Conservation (phyloP, 1,140 invertebrate genomes). For the Sinella curviseta region DNA sequence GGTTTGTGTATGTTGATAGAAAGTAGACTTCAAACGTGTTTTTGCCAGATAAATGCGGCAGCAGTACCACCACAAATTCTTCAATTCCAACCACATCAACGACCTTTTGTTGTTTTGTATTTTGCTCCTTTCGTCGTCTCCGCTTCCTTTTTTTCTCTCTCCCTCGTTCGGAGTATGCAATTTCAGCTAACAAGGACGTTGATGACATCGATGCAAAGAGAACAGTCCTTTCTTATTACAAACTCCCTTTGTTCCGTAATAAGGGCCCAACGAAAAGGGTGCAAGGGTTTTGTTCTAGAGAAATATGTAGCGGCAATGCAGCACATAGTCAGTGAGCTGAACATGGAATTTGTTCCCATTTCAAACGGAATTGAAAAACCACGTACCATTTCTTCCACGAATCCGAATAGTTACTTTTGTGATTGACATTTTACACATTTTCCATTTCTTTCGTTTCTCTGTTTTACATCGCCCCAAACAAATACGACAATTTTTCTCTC, state of each 20-base stretch:
- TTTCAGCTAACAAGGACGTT: background rate
- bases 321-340: no score
- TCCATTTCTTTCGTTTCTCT: no score
- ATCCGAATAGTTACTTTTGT: no score
- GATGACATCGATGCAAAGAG: background rate
- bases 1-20: no score
- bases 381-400: no score
- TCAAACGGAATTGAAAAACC: no score
- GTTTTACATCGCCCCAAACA: no score
- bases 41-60: background rate
- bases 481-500: no score
- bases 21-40: background rate
- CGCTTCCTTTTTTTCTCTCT: background rate
- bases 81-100: background rate
- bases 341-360: no score
- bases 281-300: background rate
- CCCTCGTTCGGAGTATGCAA: background rate
- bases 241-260: background rate
- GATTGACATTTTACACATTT: no score
- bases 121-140: background rate
- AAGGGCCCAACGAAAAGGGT: background rate
- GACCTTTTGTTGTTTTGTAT: background rate
- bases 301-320: background rate
- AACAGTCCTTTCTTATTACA: background rate
- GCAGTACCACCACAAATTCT: no score